These are phyloP conservation scores for Drosophila paranaensis DNA, from an alignment of 2,888 invertebrate genomes.

Conservation along the genomic window DNA sequence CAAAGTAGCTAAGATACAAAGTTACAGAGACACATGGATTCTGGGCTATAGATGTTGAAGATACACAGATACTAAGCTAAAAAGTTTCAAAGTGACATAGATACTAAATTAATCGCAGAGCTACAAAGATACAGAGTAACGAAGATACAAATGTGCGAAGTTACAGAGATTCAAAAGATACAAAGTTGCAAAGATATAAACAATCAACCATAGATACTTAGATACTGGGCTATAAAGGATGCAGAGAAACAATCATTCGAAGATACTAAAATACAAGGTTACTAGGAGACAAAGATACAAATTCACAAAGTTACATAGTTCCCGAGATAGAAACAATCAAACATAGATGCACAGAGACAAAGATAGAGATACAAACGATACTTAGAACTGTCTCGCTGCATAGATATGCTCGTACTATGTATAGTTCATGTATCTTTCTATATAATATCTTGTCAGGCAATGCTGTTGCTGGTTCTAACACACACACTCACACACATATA, in stretches of 20 bases:
- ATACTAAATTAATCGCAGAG: background rate
- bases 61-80: background rate
- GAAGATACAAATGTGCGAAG: background rate
- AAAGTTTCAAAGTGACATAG: background rate
- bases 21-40: no score
- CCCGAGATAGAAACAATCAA: background rate
- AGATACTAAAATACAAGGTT: background rate
- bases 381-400: slow-evolving; percentile 14
- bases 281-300: background rate
- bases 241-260: background rate
- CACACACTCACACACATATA: slow-evolving; percentile 14
- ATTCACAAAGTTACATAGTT: background rate
- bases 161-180: background rate
- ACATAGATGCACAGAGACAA: background rate
- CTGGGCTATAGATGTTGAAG: background rate
- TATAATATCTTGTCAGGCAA: slow-evolving; percentile 39
- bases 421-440: slow-evolving; percentile 47
- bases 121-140: background rate
- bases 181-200: no score
- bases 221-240: background rate
- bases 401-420: slow-evolving; percentile 44
- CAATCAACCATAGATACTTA: background rate
- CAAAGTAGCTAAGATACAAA: no score
- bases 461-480: slow-evolving; percentile 58
- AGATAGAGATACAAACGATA: background rate